Conservation (phyloP, 2,888 invertebrate genomes). For the Lasius platythorax region DNA sequence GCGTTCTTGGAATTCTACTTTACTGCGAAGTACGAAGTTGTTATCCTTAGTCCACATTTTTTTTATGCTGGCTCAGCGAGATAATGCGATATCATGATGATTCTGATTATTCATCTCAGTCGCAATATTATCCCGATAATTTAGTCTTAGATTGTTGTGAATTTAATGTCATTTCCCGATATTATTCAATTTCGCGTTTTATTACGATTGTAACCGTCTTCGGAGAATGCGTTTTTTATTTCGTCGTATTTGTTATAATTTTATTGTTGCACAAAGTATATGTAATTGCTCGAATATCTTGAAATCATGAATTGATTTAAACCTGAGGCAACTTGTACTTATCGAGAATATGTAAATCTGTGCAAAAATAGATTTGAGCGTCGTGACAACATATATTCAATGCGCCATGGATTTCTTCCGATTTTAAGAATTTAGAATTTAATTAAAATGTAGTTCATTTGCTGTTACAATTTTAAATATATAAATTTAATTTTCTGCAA, state of each 20-base stretch:
- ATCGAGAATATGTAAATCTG: constrained; percentile 25
- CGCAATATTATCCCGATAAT: constrained; percentile 29
- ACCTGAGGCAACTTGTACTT: neutral
- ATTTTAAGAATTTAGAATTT: constrained; percentile 18
- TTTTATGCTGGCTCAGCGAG: constrained; percentile 16
- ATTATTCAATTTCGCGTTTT: constrained; percentile 5
- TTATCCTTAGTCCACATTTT: constrained; percentile 40
- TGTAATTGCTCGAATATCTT: constrained; percentile 18
- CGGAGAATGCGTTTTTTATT: neutral
- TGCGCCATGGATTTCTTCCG: neutral
- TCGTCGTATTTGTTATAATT: constrained; percentile 4
- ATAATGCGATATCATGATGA: constrained; percentile 38
- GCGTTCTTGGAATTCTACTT: constrained; percentile 61
- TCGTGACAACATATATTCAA: neutral
- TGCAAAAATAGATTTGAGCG: constrained; percentile 9
- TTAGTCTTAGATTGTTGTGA: constrained; percentile 4
- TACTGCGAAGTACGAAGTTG: constrained; percentile 44
- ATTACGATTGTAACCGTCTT: constrained; percentile 3
- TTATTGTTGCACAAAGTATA: neutral
- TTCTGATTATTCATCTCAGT: constrained; percentile 41
- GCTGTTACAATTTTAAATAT: neutral
- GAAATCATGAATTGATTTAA: neutral
- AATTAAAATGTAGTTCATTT: constrained; percentile 25
- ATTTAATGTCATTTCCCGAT: constrained; percentile 5
- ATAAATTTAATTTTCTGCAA: constrained; percentile 27